Base-by-base conservation (phyloP, 2,888 invertebrate species). In the Drosophila pseudotakahashii region DNA sequence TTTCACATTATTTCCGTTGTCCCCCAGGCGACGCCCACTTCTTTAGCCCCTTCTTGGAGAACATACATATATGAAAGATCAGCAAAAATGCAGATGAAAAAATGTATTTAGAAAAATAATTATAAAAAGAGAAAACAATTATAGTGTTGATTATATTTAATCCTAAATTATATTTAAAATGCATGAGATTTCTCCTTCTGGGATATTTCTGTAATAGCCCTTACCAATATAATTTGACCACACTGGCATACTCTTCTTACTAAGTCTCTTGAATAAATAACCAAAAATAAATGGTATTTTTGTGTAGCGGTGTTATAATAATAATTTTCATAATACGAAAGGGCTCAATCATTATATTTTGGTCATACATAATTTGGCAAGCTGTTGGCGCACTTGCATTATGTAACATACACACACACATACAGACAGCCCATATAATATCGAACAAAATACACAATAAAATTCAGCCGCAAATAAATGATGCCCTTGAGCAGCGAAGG, bases 371-470 rank as follows among this genome's bases (percentile, higher is more conserved):
- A 67, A 75, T 63, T 78, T 73, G 60, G 67, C 69, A 72, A 80
- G 79, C 69, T 81, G 87, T 76, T 76, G 48, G 73, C 47, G 62
- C 44, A 63, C 70, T 85, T 64, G 60, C 63, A 59, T 71, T 69
- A 75, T 50, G 51, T 73, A 68, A 52, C 30, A 47, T 34, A 54
- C 48, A 59, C 58, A 63, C 57, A 59, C 23, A 36, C 7, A 42
- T 26, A 26, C 26, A 26, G 5, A 26, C 39, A 37, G 36, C 58
- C 70, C 66, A 68, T 68, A 66, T 79, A 59, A 78, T 78, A 84
- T 81, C 80, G 77, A 78, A 69, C 70, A 83, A 81, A 82, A 84
- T 82, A 84, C 85, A 88, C 89, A 89, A 89, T 89, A 89, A 89
- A 89, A 88, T 78, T 79, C 89, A 84, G 88, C 75, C 85, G 74